Conservation (phyloP, 2,888 invertebrate genomes). For the Dendrolimus pini region DNA sequence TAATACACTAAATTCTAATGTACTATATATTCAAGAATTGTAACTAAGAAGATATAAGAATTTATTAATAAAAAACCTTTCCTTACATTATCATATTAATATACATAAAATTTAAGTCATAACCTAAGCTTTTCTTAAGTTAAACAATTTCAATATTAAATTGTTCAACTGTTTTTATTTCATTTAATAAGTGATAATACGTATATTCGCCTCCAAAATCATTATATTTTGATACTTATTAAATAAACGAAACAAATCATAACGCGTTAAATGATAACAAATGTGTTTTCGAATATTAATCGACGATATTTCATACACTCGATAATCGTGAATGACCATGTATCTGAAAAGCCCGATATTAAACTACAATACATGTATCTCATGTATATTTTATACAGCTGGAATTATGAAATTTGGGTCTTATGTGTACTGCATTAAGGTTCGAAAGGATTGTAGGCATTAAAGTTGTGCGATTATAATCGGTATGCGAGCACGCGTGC, state of each 20-base stretch:
- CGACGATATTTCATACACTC: conserved; percentile 16
- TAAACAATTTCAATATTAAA: too few relatives aligned
- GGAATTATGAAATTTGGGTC: conserved; percentile 10
- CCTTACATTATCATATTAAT: too few relatives aligned
- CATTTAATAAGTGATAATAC: too few relatives aligned
- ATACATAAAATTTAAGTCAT: too few relatives aligned
- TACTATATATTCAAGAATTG: too few relatives aligned
- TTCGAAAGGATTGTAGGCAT: conserved; percentile 1
- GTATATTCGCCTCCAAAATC: too few relatives aligned
- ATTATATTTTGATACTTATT: conserved; percentile 1
- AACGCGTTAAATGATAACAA: not conserved
- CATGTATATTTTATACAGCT: conserved; percentile 9
- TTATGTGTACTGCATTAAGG: conserved; percentile 8
- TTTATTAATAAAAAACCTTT: too few relatives aligned
- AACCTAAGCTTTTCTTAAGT: too few relatives aligned
- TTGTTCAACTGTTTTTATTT: too few relatives aligned
- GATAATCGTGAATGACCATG: conserved; percentile 23
- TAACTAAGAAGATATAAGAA: too few relatives aligned
- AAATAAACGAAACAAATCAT: conserved; percentile 10
- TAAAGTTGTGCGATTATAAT: conserved; percentile 7
- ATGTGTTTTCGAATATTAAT: conserved; percentile 1
- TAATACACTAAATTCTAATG: too few relatives aligned
- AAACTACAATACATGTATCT: conserved; percentile 24
- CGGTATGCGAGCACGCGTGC: conserved; percentile 26
- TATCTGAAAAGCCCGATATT: conserved; percentile 23